These are phyloP conservation scores for Picathartes gymnocephalus DNA, from an alignment of 2,113 vertebrate species.

Conservation along the genomic window DNA sequence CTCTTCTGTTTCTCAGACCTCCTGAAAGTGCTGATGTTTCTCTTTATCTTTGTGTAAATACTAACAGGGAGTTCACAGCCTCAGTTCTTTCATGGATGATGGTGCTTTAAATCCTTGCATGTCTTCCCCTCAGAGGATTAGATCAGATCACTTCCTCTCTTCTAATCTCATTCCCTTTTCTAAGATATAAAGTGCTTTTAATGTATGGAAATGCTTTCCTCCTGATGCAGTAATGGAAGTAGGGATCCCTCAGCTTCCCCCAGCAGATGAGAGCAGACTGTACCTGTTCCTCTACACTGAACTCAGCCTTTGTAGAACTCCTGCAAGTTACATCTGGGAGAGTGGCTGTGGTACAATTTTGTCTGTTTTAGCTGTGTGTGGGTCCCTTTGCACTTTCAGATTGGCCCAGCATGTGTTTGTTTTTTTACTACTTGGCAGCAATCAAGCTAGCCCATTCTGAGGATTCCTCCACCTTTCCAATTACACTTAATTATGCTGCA, in stretches of 20 bases:
- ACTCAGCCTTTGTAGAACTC: neutral
- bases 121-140: neutral
- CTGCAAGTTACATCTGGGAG: neutral
- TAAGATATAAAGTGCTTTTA: neutral
- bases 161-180: neutral
- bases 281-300: neutral
- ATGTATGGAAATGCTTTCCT: neutral
- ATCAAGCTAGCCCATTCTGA: neutral
- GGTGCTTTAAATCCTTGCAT: neutral
- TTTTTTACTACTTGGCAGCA: constrained; percentile 1
- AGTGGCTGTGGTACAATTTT: neutral
- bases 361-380: neutral
- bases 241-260: neutral
- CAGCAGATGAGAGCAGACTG: neutral
- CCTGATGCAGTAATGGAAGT: neutral
- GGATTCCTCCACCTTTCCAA: constrained; percentile 35
- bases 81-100: neutral
- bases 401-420: neutral
- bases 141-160: neutral
- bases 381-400: neutral
- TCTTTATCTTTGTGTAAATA: neutral
- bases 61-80: neutral
- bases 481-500: constrained; percentile 13
- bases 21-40: neutral
- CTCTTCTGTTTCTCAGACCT: neutral